phyloP scores from a whole-genome alignment of 2,888 invertebrate genomes.

The Clusia tigrina region DNA sequence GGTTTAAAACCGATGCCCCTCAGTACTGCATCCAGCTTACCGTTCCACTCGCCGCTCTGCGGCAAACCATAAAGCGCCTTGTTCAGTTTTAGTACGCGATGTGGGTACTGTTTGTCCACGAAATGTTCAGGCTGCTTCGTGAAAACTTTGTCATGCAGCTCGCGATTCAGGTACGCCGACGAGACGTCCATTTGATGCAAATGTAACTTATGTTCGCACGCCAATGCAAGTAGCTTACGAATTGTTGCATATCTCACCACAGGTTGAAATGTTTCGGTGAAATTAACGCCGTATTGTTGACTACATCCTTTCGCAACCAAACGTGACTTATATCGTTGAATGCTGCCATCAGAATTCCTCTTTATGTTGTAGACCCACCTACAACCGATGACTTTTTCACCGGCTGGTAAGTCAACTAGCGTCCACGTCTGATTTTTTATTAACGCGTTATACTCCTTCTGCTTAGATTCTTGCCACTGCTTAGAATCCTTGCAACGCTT shows the following conservation, averaged over 20 bases:
- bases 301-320: constrained; percentile 35
- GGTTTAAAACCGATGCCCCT: constrained; percentile 31
- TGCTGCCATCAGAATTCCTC: constrained; percentile 25
- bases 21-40: constrained; percentile 31
- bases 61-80: constrained; percentile 42
- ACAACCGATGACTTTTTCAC: constrained; percentile 28
- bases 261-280: constrained; percentile 36
- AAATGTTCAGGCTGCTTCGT: constrained; percentile 34
- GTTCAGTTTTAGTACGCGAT: constrained; percentile 31
- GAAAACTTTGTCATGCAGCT: constrained; percentile 34
- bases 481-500: neutral
- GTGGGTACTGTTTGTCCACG: constrained; percentile 8
- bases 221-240: constrained; percentile 35
- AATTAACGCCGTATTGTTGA: constrained; percentile 33
- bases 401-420: constrained; percentile 22
- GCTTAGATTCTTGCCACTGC: constrained; percentile 18
- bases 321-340: constrained; percentile 31
- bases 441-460: constrained; percentile 4
- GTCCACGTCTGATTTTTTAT: constrained; percentile 9
- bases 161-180: constrained; percentile 38
- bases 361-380: constrained; percentile 38
- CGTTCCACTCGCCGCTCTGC: constrained; percentile 41
- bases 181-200: constrained; percentile 40
- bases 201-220: constrained; percentile 33
- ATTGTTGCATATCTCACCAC: constrained; percentile 36